Base-by-base conservation (phyloP, 2,797 vertebrate genomes). In the Tragelaphus eurycerus region DNA sequence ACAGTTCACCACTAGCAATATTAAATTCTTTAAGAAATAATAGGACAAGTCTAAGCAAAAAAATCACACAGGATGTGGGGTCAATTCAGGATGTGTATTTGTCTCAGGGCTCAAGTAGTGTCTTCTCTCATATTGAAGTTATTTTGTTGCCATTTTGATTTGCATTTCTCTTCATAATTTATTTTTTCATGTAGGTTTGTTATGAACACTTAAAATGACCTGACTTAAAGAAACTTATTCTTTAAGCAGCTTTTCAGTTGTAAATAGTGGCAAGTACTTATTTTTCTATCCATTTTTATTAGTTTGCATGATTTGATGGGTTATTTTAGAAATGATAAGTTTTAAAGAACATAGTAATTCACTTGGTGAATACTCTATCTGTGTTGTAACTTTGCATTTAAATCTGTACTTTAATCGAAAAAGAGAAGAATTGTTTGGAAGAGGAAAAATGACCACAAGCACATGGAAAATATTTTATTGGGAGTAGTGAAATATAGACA, bases 21-120 rank as follows among this genome's bases (percentile, higher is more conserved):
- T 52, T 59, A 91, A 76, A 82, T 93, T 90, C 43, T 96, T 52
- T 21, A 82, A 81, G 71, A 96, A 96, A 91, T n/a, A n/a, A 87
- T 86, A 90, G 16, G 59, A 79, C 7, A 62, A 96, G 74, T 50
- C 46, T 55, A 85, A 95, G 86, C 23, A 82, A 89, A 86, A 71
- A 57, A 79, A 34, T 86, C 8, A 3, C 57, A 14, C 48, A 59
- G 43, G 62, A 74, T 31, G 19, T 31, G 67, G 57, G 43, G 74
- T 91, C 76, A 91, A 2, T 74, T 86, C 46, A 84, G 88, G 16
- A 96, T 96, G 54, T 76, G 3, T 31, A 31, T 93, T 84, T 97
- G 31, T 95, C 60, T 97, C 55, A 38, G 46, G 95, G 81, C 10
- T 59, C 54, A n/a, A 67, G 23, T 64, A 90, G 62, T 64, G 50